Base-by-base conservation (phyloP, 2,797 vertebrate genomes). In the Acomys russatus region DNA sequence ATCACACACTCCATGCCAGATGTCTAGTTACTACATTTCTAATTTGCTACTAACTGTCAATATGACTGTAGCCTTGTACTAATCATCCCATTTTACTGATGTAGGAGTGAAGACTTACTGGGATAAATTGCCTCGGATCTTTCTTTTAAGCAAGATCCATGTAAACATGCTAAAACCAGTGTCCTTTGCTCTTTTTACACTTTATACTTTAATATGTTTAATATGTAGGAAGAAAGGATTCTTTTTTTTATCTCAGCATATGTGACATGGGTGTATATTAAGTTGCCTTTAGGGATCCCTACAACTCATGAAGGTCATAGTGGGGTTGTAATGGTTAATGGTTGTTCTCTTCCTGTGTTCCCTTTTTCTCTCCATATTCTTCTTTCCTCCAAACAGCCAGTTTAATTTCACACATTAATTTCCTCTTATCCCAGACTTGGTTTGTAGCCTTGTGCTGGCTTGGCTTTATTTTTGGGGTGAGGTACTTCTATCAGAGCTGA, bases 401-500 rank as follows among this genome's bases (percentile, higher is more conserved):
- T 71, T 28, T 68, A n/a, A 2, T 33, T 23, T 86, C 79, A 51
- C 38, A 35, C 49, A 35, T 49, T 10, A 22, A 38, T n/a, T 35
- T 88, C n/a, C 66, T 76, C 2, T 1, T 71, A 30, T 38, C 49
- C 76, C 63, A 56, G 0, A 33, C 61, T 91, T n/a, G 66, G 44
- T 97, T 44, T 91, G 85, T 74, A 25, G 9, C 90, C 74, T 92
- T 85, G 38, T 95, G 74, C 90, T 63, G 91, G 54, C 89, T 10
- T 1, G 82, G 91, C 94, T 97, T 92, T 96, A 91, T 97, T 54
- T 4, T 94, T 4, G 20, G 95, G 83, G 82, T 2, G 63, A 96
- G 88, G 51, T 91, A 3, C 93, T 94, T 95, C 38, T 38, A 88
- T 94, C 74, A 49, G 78, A 82, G 54, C 96, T 9, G 2, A 93